Percentiles rank a stretch among this genome's conserved stretches.
Conservation (phyloP, 1,140 invertebrate species). For the Spodoptera frugiperda region DNA sequence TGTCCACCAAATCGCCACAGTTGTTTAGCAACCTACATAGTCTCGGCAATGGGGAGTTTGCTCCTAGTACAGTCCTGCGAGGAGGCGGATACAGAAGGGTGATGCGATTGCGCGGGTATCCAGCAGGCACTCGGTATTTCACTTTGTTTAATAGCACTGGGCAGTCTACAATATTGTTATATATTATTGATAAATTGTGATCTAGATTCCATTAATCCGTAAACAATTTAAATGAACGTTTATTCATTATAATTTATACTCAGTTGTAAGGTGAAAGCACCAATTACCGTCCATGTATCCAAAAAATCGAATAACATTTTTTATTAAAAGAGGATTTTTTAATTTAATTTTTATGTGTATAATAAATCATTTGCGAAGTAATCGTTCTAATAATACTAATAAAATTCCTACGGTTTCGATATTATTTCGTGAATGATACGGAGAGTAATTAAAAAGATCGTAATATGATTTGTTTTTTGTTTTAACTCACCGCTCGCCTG, state of each 20-base stretch:
- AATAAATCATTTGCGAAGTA: constrained; percentile 31
- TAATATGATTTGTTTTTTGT: constrained; percentile 8
- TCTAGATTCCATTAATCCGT: no score
- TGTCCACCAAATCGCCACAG: no score
- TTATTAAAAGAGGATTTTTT: background rate
- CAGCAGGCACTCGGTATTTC: no score
- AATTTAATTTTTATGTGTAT: constrained; percentile 23
- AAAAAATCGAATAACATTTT: constrained; percentile 27
- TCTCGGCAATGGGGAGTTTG: no score
- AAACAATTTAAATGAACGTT: background rate
- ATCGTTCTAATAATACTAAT: constrained; percentile 34
- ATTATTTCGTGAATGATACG: constrained; percentile 5
- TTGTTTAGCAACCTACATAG: no score
- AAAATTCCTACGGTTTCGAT: constrained; percentile 23
- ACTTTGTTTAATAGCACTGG: no score
- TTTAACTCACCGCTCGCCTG: constrained; percentile 80
- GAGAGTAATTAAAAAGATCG: constrained; percentile 18
- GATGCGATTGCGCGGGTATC: no score
- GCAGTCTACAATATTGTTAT: no score
- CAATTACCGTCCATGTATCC: constrained; percentile 22
- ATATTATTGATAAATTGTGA: no score
- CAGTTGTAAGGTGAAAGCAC: constrained; percentile 19
- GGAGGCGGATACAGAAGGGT: no score
- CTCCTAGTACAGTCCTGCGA: no score
- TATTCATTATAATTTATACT: constrained; percentile 1